A percentile compares a stretch with the other conserved stretches of the same genome.
phyloP scores from a whole-genome alignment of 2,888 invertebrate genomes.

The Leptodirus hochenwartii region DNA sequence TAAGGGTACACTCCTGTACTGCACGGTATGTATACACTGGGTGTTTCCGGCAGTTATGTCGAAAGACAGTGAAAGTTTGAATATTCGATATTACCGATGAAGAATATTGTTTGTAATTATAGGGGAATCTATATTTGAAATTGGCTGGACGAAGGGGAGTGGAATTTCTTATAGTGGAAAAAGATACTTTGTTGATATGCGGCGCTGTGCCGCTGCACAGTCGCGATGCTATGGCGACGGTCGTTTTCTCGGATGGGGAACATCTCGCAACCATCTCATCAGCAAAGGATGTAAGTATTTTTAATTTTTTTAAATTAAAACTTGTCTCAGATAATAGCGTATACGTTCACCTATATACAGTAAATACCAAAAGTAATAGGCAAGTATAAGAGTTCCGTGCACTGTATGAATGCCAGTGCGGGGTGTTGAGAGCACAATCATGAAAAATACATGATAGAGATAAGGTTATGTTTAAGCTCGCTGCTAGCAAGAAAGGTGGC shows the following conservation, averaged over 20 bases:
- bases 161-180: slow-evolving; percentile 36
- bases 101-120: slow-evolving; percentile 8
- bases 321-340: background rate
- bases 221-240: slow-evolving; percentile 31
- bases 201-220: slow-evolving; percentile 27
- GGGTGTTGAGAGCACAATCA: too few relatives aligned
- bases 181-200: slow-evolving; percentile 31
- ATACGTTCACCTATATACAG: background rate
- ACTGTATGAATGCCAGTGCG: too few relatives aligned
- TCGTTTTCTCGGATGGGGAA: slow-evolving; percentile 61
- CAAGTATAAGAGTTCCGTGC: too few relatives aligned
- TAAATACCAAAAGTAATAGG: too few relatives aligned
- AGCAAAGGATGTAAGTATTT: slow-evolving; percentile 59
- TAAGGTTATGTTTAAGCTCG: too few relatives aligned
- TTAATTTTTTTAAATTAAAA: too few relatives aligned
- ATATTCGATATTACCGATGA: background rate
- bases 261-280: slow-evolving; percentile 61
- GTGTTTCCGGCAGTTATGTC: background rate
- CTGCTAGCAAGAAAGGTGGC: too few relatives aligned
- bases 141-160: slow-evolving; percentile 31
- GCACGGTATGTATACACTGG: slow-evolving; percentile 40
- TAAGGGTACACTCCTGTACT: slow-evolving; percentile 72
- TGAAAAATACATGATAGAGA: too few relatives aligned
- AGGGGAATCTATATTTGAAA: slow-evolving; percentile 71
- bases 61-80: background rate